Evolutionary conservation across 2,888 invertebrate genomes (phyloP).

Genomic region (Drosophila mulleri): DNA sequence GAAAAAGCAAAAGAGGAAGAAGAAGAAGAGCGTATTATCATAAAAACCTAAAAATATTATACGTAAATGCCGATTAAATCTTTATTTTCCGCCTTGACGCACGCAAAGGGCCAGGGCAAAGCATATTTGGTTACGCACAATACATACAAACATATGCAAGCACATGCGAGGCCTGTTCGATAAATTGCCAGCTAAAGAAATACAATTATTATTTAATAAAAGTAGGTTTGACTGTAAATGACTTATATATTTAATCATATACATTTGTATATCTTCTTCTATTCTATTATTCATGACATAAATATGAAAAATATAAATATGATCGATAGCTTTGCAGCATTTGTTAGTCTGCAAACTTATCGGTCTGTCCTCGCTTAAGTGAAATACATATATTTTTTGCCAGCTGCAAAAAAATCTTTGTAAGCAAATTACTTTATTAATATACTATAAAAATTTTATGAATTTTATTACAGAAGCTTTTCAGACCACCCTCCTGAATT

Average conservation of each 20-base stretch:
- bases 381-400: too few species aligned
- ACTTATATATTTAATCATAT: too few species aligned
- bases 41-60: conserved; percentile 44
- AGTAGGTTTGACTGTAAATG: too few species aligned
- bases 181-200: accelerated
- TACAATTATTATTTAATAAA: too few species aligned
- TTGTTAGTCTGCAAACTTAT: too few species aligned
- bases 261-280: too few species aligned
- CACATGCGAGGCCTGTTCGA: neutral
- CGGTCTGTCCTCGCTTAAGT: too few species aligned
- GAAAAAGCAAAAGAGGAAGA: neutral
- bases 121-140: conserved; percentile 50
- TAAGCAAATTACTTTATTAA: too few species aligned
- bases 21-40: conserved; percentile 42
- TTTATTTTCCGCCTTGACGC: conserved; percentile 71
- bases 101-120: conserved; percentile 41
- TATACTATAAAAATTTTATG: neutral
- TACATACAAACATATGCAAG: neutral
- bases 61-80: conserved; percentile 75
- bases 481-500: neutral
- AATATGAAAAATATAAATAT: too few species aligned
- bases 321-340: too few species aligned
- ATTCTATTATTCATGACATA: too few species aligned
- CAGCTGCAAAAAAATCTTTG: too few species aligned
- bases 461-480: neutral